Conservation (phyloP, 1,140 invertebrate genomes). For the Semibalanus balanoides region DNA sequence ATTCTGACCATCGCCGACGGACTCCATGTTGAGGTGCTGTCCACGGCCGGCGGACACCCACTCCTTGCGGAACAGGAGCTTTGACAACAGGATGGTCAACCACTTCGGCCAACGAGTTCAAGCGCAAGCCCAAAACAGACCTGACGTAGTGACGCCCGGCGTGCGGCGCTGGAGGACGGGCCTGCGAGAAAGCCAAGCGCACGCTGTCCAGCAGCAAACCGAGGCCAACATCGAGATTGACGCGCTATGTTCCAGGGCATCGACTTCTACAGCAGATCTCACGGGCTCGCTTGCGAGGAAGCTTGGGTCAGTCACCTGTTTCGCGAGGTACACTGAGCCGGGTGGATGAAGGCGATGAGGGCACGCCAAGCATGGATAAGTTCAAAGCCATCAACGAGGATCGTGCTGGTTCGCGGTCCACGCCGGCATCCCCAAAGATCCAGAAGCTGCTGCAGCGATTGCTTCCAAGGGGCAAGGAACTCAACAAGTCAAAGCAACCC, state of each 20-base stretch:
- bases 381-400: not conserved
- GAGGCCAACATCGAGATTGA: constrained; percentile 32
- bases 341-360: not conserved
- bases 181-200: constrained; percentile 22
- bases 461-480: constrained; percentile 18
- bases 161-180: constrained; percentile 20
- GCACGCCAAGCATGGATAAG: not conserved
- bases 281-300: constrained; percentile 35
- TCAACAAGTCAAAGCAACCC: constrained; percentile 38
- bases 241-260: constrained; percentile 49
- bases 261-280: constrained; percentile 34
- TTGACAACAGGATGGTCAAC: constrained; percentile 25
- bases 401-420: not conserved
- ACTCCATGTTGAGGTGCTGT: constrained; percentile 46
- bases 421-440: not conserved
- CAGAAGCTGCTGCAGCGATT: not conserved
- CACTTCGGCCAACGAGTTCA: constrained; percentile 24
- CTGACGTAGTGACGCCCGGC: constrained; percentile 12
- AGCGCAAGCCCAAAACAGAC: constrained; percentile 22
- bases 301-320: constrained; percentile 29
- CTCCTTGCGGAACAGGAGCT: constrained; percentile 16
- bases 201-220: constrained; percentile 20
- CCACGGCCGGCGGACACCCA: constrained; percentile 41
- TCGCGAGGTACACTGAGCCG: not conserved
- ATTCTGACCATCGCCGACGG: constrained; percentile 74